These are phyloP conservation scores for Cardiocondyla obscurior DNA, from an alignment of 1,140 invertebrate genomes.

Conservation along the genomic window DNA sequence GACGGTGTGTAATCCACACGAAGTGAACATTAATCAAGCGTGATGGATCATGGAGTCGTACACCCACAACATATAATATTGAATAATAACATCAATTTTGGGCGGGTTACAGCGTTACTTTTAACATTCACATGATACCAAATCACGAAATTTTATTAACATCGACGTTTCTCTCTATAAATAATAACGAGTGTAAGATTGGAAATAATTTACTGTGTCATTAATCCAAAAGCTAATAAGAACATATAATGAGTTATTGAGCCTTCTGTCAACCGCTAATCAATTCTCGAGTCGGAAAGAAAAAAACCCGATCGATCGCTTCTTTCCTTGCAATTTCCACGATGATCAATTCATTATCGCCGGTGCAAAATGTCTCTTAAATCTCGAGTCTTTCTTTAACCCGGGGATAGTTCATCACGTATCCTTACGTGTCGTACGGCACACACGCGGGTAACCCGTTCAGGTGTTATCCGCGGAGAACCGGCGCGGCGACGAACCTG, in stretches of 20 bases:
- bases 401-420: slow-evolving; percentile 50
- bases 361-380: not conserved
- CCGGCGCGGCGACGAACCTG: slow-evolving; percentile 62
- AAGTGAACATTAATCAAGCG: slow-evolving; percentile 37
- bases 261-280: not conserved
- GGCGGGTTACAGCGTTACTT: not conserved
- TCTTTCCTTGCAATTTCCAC: slow-evolving; percentile 15
- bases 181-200: not conserved
- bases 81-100: slow-evolving; percentile 28
- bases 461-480: slow-evolving; percentile 38
- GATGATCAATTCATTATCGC: slow-evolving; percentile 42
- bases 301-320: not conserved
- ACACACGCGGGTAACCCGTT: slow-evolving; percentile 58
- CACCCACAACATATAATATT: slow-evolving; percentile 14
- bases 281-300: not conserved
- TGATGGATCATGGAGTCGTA: slow-evolving; percentile 40
- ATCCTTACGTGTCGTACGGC: slow-evolving; percentile 54
- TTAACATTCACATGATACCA: not conserved
- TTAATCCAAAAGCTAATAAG: not conserved
- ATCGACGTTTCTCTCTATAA: not conserved
- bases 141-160: not conserved
- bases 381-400: not conserved
- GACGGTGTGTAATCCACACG: slow-evolving; percentile 26
- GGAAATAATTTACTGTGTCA: not conserved
- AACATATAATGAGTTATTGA: not conserved